Evolutionary conservation across 2,113 vertebrate species (phyloP), one percentile per base, ranked within the genome.

Genomic region (Hiodon alosoides): DNA sequence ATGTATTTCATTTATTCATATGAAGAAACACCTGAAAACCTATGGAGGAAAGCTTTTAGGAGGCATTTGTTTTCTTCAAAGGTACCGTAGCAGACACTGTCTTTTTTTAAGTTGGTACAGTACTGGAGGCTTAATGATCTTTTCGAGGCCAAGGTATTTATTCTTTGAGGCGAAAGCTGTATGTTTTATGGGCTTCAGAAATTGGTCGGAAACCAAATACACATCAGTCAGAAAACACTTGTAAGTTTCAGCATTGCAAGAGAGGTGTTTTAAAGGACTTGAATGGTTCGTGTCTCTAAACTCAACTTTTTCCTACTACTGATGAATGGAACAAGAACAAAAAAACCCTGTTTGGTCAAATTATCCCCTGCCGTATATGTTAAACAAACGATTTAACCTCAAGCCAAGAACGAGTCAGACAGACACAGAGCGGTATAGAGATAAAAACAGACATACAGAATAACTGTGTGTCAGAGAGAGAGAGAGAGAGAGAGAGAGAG

Each of bases 101-200:
- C 31, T 31, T 31, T 13, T 71, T 71, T 58, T 9, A 4, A 10
- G 69, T 16, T 13, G 16, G 52, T 65, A n/a, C 55, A 74, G 67
- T 57, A 55, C 52, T 13, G 4, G 52, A 47, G 17, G 17, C 64
- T 67, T 74, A 74, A 67, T 67, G 62, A 68, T 59, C 53, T 48
- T 53, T 55, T 57, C 47, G 64, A 7, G 53, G 62, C 64, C 73
- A 67, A 58, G 17, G 66, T 65, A 50, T 52, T 73, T 50, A 53
- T 73, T 16, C 51, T 59, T 50, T 75, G 65, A 57, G 52, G 5
- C 3, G 53, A 50, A 62, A 13, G 73, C 55, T 50, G 52, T 46
- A 16, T 67, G 11, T 68, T 75, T 75, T 58, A 75, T 75, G 53
- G 65, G 65, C 46, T 51, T 59, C 72, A 67, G 55, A 59, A 74